Base-by-base conservation (phyloP, 2,113 vertebrate genomes). In the Emydocephalus ijimae region DNA sequence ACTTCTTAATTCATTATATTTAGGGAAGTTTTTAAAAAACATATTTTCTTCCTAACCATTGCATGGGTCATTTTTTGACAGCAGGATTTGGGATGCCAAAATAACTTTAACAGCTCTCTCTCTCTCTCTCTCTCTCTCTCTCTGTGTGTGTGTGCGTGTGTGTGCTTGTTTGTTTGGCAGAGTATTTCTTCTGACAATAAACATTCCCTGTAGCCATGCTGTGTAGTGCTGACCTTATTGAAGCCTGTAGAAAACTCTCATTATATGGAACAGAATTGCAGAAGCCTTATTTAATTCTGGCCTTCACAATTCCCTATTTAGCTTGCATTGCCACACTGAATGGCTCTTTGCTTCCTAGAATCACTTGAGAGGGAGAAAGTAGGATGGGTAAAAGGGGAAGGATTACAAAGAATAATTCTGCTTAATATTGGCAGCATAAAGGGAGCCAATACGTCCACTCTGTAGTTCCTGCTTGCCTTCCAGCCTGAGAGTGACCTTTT, bases 41-140 rank as follows among this genome's bases (percentile, higher is more conserved):
- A 39, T 0, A 0, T 5, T n/a, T 0, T 15, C 34, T 50, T 92
- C 57, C 8, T 10, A n/a, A 34, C 64, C 55, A 81, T 18, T 2
- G 85, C 89, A 54, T 94, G 90, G 88, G 93, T 48, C 93, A 74
- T 50, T 50, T 34, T 39, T 52, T 50, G 24, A 56, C 39, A 59
- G 64, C n/a, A 39, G 92, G 50, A 23, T 91, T 94, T 6, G 20
- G 14, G 7, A 20, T 91, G 69, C n/a, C 91, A 85, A 87, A 87
- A 87, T 87, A 45, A 4, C 43, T 26, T 54, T 50, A 92, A 92
- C 55, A 24, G 12, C 56, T 26, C 3, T 10, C 3, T 24, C 57
- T 59, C 56, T 57, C 20, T 57, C 55, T 56, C 55, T 56, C 20
- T 52, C 10, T 48, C 48, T 48, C 12, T 54, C 12, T 55, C 14